These are phyloP conservation scores for Acrocephalus arundinaceus DNA, from an alignment of 2,113 vertebrate genomes.

Conservation along the genomic window DNA sequence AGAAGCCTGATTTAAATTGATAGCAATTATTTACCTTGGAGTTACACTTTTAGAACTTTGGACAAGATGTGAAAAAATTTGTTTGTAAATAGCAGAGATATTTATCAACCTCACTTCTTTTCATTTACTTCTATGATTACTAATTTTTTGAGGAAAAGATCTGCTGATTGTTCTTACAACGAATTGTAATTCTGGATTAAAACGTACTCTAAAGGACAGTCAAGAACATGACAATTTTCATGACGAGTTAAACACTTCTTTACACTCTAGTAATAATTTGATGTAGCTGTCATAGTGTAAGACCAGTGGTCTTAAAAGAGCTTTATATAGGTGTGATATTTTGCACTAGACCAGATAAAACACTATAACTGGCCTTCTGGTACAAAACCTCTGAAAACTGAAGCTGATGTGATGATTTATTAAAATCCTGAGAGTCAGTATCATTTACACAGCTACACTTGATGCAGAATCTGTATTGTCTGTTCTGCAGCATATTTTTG, in stretches of 20 bases:
- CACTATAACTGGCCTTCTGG: background rate
- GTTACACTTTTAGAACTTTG: background rate
- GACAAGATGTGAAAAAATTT: background rate
- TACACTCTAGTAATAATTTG: background rate
- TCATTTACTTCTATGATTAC: background rate
- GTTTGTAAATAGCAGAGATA: background rate
- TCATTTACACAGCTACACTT: background rate
- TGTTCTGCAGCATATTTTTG: background rate
- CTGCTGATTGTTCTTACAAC: background rate
- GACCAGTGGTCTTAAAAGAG: background rate
- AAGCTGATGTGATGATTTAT: background rate
- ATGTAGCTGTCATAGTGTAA: background rate
- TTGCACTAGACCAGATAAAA: background rate
- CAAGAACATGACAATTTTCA: background rate
- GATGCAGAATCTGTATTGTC: background rate
- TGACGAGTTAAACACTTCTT: background rate
- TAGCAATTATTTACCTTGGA: background rate
- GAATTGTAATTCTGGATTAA: background rate
- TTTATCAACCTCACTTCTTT: background rate
- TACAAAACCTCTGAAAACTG: background rate
- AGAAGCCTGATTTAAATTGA: background rate
- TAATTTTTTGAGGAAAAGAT: background rate
- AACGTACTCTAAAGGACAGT: background rate
- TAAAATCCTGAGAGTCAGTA: background rate
- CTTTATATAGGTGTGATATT: background rate